Percentiles rank a stretch among this genome's conserved stretches.
Conservation (phyloP, 2,888 invertebrate species). For the Tineola bisselliella region DNA sequence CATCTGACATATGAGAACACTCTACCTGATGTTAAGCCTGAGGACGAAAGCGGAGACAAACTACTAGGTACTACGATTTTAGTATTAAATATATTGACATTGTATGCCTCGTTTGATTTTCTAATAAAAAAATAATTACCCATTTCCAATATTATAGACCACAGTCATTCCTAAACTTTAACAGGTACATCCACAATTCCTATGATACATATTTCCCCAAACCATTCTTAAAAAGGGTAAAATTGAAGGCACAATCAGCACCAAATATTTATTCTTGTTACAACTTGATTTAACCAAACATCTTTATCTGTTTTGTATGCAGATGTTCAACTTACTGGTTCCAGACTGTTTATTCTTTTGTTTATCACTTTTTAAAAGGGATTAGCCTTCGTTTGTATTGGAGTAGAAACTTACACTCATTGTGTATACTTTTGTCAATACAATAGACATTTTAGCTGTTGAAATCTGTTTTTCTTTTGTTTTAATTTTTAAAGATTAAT, state of each 20-base stretch:
- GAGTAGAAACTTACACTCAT: not conserved
- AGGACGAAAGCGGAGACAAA: too few species aligned
- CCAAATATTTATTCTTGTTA: not conserved
- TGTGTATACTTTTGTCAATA: not conserved
- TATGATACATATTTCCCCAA: too few species aligned
- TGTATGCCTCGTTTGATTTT: too few species aligned
- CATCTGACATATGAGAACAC: too few species aligned
- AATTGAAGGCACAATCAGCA: not conserved
- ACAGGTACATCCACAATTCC: too few species aligned
- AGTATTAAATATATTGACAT: too few species aligned
- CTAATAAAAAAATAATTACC: too few species aligned
- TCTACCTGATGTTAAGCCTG: too few species aligned
- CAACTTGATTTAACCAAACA: not conserved
- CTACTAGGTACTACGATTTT: too few species aligned
- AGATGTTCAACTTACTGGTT: not conserved
- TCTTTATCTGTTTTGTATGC: not conserved
- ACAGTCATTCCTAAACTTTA: too few species aligned
- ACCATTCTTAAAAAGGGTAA: not conserved
- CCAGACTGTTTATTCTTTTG: not conserved
- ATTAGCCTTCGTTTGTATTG: not conserved
- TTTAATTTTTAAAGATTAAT: not conserved
- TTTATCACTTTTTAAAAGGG: conserved; percentile 3
- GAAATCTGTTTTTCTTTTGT: not conserved
- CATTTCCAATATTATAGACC: too few species aligned
- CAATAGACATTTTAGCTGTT: not conserved